A percentile compares a stretch with the other conserved stretches of the same genome.
Conservation (phyloP, 2,888 invertebrate species). For the Drosophila melanocephala region DNA sequence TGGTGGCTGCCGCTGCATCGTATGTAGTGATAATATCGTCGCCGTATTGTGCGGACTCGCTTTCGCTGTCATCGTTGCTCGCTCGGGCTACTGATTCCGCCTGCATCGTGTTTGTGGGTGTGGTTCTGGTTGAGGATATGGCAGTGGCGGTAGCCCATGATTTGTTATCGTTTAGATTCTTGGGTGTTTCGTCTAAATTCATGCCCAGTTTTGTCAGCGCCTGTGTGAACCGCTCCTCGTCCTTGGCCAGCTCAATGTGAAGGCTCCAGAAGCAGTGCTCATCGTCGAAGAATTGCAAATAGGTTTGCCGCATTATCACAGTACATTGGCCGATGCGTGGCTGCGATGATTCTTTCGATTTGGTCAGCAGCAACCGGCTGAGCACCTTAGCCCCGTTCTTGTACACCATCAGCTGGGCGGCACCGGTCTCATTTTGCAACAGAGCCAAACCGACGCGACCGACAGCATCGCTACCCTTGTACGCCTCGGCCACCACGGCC, state of each 20-base stretch:
- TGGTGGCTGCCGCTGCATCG: neutral
- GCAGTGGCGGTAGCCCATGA: neutral
- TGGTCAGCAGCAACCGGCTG: slow-evolving; percentile 55
- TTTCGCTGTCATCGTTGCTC: slow-evolving; percentile 23
- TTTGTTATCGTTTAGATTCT: neutral
- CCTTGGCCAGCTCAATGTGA: slow-evolving; percentile 83
- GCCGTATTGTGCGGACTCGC: slow-evolving; percentile 31
- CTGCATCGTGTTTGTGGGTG: neutral
- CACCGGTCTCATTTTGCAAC: slow-evolving; percentile 76
- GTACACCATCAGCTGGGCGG: slow-evolving; percentile 72
- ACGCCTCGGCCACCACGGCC: slow-evolving; percentile 51
- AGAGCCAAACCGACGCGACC: slow-evolving; percentile 86
- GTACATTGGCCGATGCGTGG: slow-evolving; percentile 6
- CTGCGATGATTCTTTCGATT: slow-evolving; percentile 13
- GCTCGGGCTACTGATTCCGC: neutral
- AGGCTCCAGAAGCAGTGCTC: slow-evolving; percentile 87
- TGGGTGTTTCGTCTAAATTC: slow-evolving; percentile 15
- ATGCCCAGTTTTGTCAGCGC: slow-evolving; percentile 23
- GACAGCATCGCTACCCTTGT: slow-evolving; percentile 31
- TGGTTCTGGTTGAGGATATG: neutral
- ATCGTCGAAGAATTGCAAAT: slow-evolving; percentile 86
- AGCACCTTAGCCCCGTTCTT: slow-evolving; percentile 64
- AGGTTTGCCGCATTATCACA: slow-evolving; percentile 63
- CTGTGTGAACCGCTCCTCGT: slow-evolving; percentile 49
- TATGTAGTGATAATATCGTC: slow-evolving; percentile 18